Evolutionary conservation across 2,797 vertebrate genomes (phyloP), one percentile per base, ranked within the genome.

Genomic region (Micrastur ruficollis): DNA sequence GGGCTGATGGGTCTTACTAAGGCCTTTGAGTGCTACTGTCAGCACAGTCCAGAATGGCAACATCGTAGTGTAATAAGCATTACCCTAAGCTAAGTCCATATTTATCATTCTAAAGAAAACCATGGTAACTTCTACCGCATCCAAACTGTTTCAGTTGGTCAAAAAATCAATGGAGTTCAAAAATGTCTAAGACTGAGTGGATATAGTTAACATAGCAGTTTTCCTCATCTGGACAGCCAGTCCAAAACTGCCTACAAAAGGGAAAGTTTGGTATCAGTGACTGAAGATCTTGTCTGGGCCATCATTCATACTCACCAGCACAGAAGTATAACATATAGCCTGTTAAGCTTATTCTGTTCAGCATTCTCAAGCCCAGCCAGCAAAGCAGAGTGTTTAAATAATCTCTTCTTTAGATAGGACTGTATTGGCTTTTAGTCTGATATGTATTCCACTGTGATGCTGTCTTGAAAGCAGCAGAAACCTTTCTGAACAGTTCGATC

Each of bases 111-210:
- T 58, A 25, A 78, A 58, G 10, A 78, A 81, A 70, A 11, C 11
- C 1, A 5, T 1, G 1, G 8, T 65, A 56, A 16, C 12, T 78
- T 81, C 47, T 81, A 36, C 9, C 46, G 7, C 0, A 1, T 20
- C 22, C 17, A 26, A 6, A 20, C 11, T 47, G 71, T 55, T 22
- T 55, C 61, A 27, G 9, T 49, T 66, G 19, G 29, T 66, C 12
- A 67, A 72, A 76, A 61, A 32, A 58, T n/a, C n/a, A 86, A 8
- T 59, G 12, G 74, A 42, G 13, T 88, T 84, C 4, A 65, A 71
- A 75, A 76, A 32, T 7, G 2, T 29, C n/a, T 22, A n/a, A 70
- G 22, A 67, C 5, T 19, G 19, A 38, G 21, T 15, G 4, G 26
- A 40, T 78, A 63, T 10, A 40, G 29, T 34, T 72, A 78, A 32